Evolutionary conservation across 2,888 invertebrate species (phyloP), one percentile per base, ranked within the genome.

Genomic region (Lycocerus yunnanus): DNA sequence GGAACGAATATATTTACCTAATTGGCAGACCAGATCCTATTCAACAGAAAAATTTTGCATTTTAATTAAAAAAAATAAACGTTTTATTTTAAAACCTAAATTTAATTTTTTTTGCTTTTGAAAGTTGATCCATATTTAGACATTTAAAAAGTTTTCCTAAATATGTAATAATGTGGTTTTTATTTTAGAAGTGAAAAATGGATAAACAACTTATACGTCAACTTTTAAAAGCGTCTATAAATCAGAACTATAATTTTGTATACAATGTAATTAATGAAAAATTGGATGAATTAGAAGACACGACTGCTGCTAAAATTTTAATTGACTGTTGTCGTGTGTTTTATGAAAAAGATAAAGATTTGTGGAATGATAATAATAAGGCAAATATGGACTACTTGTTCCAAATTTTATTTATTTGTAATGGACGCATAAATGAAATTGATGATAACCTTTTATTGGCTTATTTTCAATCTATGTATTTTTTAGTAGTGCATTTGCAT

Each of bases 281-380:
- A 4, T 15, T n/a, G n/a, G 13, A 6, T 6, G 15, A 61, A 15
- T 24, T 69, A 10, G 69, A 69, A 27, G n/a, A 60, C 0, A 14
- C n/a, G 0, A 9, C 18, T 6, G 71, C 68, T 15, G 67, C 68
- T 18, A 74, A 58, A 10, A 15, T 74, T 16, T 61, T 74, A 11
- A 68, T 74, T 9, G 74, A 70, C 65, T 68, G 74, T 15, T 74
- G 74, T 15, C 61, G 71, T 13, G 21, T 71, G 21, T 71, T 74
- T 13, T 20, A 15, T n/a, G 58, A 15, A 14, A 60, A 71, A n/a
- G 59, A 73, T 11, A 58, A 13, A 10, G 15, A 58, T 11, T 15
- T 61, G 9, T 24, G 13, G 15, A n/a, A 59, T 14, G 14, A 61
- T 3, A 65, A 65, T 10, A 18, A 71, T 74, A 16, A 20, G n/a